Conservation (phyloP, 1,140 invertebrate genomes). For the Dendroctonus ponderosae region DNA sequence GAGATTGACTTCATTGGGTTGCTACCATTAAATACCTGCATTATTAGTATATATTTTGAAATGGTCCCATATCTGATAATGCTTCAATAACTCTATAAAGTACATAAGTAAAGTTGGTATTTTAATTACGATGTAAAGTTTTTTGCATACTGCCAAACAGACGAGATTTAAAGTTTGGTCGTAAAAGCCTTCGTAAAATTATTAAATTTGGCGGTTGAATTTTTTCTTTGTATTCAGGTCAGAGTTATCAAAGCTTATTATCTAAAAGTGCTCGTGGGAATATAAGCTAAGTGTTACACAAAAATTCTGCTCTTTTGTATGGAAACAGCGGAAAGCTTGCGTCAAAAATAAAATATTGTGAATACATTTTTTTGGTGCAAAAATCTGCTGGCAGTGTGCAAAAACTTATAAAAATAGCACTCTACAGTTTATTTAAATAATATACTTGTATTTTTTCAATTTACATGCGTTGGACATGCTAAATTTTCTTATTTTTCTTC, state of each 20-base stretch:
- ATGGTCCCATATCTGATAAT: slow-evolving; percentile 24
- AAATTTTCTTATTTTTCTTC: too few relatives aligned
- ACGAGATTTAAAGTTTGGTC: slow-evolving; percentile 13
- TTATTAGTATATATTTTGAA: background rate
- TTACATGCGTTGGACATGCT: slow-evolving; percentile 25
- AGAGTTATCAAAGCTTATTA: slow-evolving; percentile 35
- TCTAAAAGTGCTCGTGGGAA: slow-evolving; percentile 33
- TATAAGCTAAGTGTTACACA: slow-evolving; percentile 33
- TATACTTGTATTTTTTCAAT: background rate
- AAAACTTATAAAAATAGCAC: slow-evolving; percentile 31
- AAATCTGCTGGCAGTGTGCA: slow-evolving; percentile 37
- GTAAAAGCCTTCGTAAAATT: slow-evolving; percentile 14
- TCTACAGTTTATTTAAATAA: slow-evolving; percentile 22
- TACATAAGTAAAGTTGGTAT: slow-evolving; percentile 6
- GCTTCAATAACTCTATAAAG: slow-evolving; percentile 33
- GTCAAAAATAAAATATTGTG: slow-evolving; percentile 32
- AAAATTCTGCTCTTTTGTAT: slow-evolving; percentile 13
- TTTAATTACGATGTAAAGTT: slow-evolving; percentile 9
- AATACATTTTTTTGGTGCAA: slow-evolving; percentile 28
- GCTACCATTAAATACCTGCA: too few relatives aligned
- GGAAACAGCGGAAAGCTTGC: slow-evolving; percentile 23
- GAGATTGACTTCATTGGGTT: too few relatives aligned
- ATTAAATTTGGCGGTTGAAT: slow-evolving; percentile 15
- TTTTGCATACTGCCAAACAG: slow-evolving; percentile 33
- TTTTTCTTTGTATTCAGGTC: slow-evolving; percentile 15